Evolutionary conservation across 2,797 vertebrate species (phyloP).

Genomic region (Epinephelus awoara): DNA sequence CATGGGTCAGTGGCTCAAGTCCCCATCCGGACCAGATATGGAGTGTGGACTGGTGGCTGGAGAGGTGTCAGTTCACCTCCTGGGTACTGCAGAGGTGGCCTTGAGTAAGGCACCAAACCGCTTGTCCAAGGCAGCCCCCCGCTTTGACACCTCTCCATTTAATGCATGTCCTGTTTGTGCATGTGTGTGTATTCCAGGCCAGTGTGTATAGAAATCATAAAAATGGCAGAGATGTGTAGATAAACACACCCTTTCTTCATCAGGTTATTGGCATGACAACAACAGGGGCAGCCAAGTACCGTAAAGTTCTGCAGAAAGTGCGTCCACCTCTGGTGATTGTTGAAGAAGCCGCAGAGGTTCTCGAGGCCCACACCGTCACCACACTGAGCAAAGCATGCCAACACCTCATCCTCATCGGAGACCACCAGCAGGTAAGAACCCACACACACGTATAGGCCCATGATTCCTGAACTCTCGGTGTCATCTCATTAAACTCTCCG

Average conservation of each 20-base stretch:
- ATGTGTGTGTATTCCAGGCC: too few species aligned
- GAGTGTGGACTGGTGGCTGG: too few species aligned
- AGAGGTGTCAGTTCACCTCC: too few species aligned
- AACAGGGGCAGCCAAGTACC: conserved; percentile 95
- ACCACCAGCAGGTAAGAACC: conserved; percentile 94
- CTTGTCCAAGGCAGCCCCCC: too few species aligned
- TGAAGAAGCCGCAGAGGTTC: conserved; percentile 96
- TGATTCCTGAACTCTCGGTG: neutral
- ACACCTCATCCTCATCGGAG: conserved; percentile 96
- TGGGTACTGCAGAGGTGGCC: too few species aligned
- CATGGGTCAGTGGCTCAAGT: too few species aligned
- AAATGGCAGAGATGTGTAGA: neutral
- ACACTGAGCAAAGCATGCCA: conserved; percentile 91
- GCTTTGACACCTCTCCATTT: too few species aligned
- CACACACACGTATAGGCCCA: neutral
- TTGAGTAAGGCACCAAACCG: too few species aligned
- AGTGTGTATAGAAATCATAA: neutral
- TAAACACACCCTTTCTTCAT: conserved; percentile 11
- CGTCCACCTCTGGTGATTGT: conserved; percentile 90
- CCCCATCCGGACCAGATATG: too few species aligned
- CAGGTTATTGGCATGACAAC: conserved; percentile 97
- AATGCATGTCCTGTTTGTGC: too few species aligned
- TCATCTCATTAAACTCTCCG: neutral
- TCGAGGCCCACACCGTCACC: conserved; percentile 95
- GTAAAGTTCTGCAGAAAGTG: conserved; percentile 89